phyloP scores from a whole-genome alignment of 2,888 invertebrate species.

The Hemithea aestivaria region DNA sequence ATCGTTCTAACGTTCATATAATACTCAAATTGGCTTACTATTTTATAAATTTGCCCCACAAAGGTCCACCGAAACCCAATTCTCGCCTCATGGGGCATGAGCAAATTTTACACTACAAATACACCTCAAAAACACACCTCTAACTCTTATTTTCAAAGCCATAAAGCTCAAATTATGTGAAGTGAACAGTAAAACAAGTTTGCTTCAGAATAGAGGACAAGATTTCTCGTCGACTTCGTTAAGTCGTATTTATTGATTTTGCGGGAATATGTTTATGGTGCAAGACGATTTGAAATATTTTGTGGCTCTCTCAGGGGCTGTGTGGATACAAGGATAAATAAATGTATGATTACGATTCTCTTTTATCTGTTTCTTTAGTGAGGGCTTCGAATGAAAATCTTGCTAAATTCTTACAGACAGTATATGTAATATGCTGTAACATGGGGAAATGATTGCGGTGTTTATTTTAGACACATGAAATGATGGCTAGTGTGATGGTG shows the following conservation, averaged over 20 bases:
- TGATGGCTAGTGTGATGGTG: too few relatives aligned
- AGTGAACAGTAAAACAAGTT: slow-evolving; percentile 1
- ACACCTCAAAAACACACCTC: slow-evolving; percentile 2
- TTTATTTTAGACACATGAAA: too few relatives aligned
- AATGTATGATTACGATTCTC: slow-evolving; percentile 7
- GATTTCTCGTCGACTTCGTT: slow-evolving; percentile 29
- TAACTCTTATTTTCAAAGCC: not conserved
- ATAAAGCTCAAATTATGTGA: slow-evolving; percentile 11
- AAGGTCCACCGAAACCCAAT: slow-evolving; percentile 29
- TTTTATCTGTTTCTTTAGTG: slow-evolving; percentile 5
- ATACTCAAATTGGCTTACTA: slow-evolving; percentile 30
- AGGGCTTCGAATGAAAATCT: too few relatives aligned
- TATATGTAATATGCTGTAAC: too few relatives aligned
- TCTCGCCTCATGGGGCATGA: slow-evolving; percentile 30
- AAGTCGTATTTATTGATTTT: slow-evolving; percentile 32
- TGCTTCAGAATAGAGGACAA: slow-evolving; percentile 23
- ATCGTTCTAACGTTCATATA: slow-evolving; percentile 24
- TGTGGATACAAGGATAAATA: slow-evolving; percentile 16
- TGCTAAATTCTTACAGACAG: too few relatives aligned
- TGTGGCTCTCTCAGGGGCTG: slow-evolving; percentile 14
- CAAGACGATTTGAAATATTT: slow-evolving; percentile 29
- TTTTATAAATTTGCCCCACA: slow-evolving; percentile 32
- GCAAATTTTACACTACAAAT: slow-evolving; percentile 15
- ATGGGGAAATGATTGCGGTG: too few relatives aligned
- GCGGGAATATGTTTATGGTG: slow-evolving; percentile 28